Evolutionary conservation across 2,888 invertebrate genomes (phyloP), one percentile per base, ranked within the genome.

Genomic region (Chaetogeoica ovagalla): DNA sequence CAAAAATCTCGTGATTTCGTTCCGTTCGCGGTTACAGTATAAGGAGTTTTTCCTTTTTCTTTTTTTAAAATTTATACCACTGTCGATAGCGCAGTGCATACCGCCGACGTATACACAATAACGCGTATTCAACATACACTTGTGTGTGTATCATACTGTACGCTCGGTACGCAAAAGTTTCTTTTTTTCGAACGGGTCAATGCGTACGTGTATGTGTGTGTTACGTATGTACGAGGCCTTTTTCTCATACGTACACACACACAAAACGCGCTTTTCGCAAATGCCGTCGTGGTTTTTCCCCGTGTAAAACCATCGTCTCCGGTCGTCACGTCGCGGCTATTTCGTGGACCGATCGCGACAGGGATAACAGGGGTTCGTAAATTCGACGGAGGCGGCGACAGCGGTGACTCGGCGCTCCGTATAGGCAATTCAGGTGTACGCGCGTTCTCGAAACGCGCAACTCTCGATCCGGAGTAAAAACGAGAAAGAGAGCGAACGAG

Each of bases 391-490:
- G 23, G 68, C 30, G 30, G 30, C 30, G 30, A 57, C 60, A 7
- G 19, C 43, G 23, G 68, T 69, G n/a, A 76, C 68, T 30, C 76
- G 76, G 76, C 76, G 68, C 48, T 9, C 37, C n/a, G 68, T 17
- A 68, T 76, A 68, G 76, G 76, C 76, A 76, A 68, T 68, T 48
- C 30, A 48, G 76, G 76, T 60, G 37, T 68, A 60, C 55, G 48
- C 68, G 60, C 68, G 76, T 76, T 21, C 48, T 17, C 65, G 55
- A 39, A 6, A 65, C 65, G 19, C 70, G n/a, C 21, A 39, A 43
- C 66, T 43, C 48, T 48, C 52, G 55, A 30, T 69, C 69, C 69
- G 69, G 17, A 19, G 17, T 23, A 21, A 48, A 4, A 48, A 4
- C 60, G 30, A 3, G 30, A 6, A 30, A 11, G 43, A 21, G 43